phyloP scores from a whole-genome alignment of 2,113 vertebrate species.

The Coryphaenoides rupestris region DNA sequence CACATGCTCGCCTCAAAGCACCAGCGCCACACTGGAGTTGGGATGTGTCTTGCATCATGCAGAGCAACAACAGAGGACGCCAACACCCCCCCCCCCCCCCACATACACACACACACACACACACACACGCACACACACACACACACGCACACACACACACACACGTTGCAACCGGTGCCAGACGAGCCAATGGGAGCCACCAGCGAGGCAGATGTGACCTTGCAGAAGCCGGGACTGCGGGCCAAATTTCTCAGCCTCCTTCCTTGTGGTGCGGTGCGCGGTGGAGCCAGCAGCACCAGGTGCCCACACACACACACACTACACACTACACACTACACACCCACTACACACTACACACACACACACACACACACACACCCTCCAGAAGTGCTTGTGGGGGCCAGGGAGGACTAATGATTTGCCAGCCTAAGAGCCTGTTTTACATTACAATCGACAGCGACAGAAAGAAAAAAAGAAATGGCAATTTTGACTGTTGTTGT shows the following conservation, averaged over 20 bases:
- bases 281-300: constrained; percentile 65
- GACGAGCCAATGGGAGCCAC: constrained; percentile 57
- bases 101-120: constrained; percentile 50
- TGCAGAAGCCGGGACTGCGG: constrained; percentile 53
- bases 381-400: constrained; percentile 58
- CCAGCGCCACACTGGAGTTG: too few relatives aligned
- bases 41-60: too few relatives aligned
- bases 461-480: constrained; percentile 49
- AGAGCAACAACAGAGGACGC: constrained; percentile 70
- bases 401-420: constrained; percentile 37
- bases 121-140: too few relatives aligned
- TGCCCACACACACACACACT: too few relatives aligned
- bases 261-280: constrained; percentile 46
- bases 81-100: too few relatives aligned
- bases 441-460: constrained; percentile 48
- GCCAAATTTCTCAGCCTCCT: constrained; percentile 60
- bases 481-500: constrained; percentile 43
- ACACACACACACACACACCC: constrained; percentile 16
- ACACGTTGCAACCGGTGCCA: constrained; percentile 50
- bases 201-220: constrained; percentile 71
- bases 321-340: too few relatives aligned
- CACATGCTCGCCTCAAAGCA: too few relatives aligned
- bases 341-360: too few relatives aligned
- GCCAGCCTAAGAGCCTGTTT: constrained; percentile 42
- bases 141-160: too few relatives aligned